Percentiles rank a stretch among this genome's conserved stretches.
Evolutionary conservation across 2,888 invertebrate species (phyloP).

Genomic region (Scaptomyza tumidula): DNA sequence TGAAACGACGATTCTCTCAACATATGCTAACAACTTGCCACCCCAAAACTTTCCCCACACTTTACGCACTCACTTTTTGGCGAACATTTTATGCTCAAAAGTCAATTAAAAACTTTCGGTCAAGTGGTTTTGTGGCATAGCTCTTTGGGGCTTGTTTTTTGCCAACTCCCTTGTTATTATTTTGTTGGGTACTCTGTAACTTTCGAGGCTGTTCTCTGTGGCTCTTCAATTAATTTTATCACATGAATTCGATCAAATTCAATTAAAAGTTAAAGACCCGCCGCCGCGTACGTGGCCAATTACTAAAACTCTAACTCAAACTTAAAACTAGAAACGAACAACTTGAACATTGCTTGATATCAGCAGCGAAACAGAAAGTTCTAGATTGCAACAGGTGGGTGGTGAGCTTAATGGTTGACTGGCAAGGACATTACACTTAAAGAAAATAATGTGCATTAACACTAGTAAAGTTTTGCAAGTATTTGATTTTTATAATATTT

Average conservation of each 20-base stretch:
- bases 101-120: constrained; percentile 77
- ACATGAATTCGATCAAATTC: constrained; percentile 78
- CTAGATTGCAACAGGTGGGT: constrained; percentile 55
- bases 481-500: no score
- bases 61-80: constrained; percentile 9
- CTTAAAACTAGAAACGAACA: constrained; percentile 17
- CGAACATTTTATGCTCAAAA: constrained; percentile 51
- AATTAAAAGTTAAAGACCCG: constrained; percentile 75
- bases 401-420: neutral
- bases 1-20: constrained; percentile 6
- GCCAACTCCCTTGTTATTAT: neutral
- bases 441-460: no score
- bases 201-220: neutral
- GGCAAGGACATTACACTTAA: neutral
- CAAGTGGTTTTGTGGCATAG: constrained; percentile 50
- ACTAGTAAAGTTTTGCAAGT: no score
- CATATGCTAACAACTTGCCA: constrained; percentile 52
- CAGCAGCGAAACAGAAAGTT: constrained; percentile 1
- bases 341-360: constrained; percentile 43
- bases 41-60: neutral
- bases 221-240: constrained; percentile 73
- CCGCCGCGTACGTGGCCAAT: constrained; percentile 68
- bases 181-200: neutral
- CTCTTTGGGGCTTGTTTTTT: neutral
- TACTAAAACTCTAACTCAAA: constrained; percentile 69